Base-by-base conservation (phyloP, 2,113 vertebrate species). In the Myotis brandtii region DNA sequence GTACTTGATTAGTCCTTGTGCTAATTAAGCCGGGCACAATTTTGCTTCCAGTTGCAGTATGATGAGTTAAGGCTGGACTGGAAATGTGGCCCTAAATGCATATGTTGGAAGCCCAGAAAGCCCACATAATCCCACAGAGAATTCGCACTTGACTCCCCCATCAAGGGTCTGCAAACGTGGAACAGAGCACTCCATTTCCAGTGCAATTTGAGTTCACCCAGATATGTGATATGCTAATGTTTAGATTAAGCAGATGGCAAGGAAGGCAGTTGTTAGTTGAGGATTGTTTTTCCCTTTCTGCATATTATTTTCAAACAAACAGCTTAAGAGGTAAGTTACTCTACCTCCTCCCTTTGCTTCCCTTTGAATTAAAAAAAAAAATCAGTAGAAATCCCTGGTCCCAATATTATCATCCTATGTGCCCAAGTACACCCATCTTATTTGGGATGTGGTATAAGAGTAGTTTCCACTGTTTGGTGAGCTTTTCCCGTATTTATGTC, bases 1-100 rank as follows among this genome's bases (percentile, higher is more conserved):
- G 94, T 88, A 93, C 94, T 97, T 98, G 97, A 98, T 98, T 97
- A 98, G 96, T 97, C 96, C 96, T 97, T 89, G 96, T 69, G 96
- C 97, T 98, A 98, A 98, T 98, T 97, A 97, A 97, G 97, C 93
- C 91, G 96, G 96, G 95, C 97, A 98, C 94, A 95, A 90, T 98
- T 97, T 97, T 96, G 95, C 97, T 96, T 97, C 97, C 25, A 82
- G 97, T 96, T 27, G 17, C 94, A 83, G 75, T 79, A 66, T 96
- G 97, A 96, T 96, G 96, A 95, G 96, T 89, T 91, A 93, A 94
- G 93, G 75, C 80, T 93, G 93, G 96, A 97, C 97, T 94, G 93
- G 73, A 98, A 97, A 96, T 46, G 91, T 97, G 96, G 97, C 95
- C 97, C 94, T 96, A 84, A 96, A 90, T 96, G 86, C 89, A 43